Conservation (phyloP, 1,140 invertebrate genomes). For the Sinonovacula constricta region DNA sequence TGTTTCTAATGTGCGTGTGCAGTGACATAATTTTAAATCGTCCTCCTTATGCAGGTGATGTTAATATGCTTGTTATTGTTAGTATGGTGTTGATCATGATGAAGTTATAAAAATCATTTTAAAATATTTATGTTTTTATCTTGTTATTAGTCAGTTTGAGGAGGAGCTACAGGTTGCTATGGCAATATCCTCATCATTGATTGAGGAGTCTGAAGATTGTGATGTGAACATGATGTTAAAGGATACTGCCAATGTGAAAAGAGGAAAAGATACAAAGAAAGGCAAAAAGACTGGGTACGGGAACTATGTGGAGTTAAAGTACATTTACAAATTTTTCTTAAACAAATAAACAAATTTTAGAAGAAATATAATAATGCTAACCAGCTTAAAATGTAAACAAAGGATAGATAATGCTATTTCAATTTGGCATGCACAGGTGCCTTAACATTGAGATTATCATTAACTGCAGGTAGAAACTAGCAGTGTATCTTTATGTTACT, state of each 20-base stretch:
- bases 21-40: too few relatives aligned
- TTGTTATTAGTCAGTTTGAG: neutral
- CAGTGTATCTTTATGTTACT: neutral
- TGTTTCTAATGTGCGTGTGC: too few relatives aligned
- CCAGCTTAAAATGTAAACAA: too few relatives aligned
- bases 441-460: neutral
- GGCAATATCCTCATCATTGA: neutral
- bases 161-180: neutral
- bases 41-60: too few relatives aligned
- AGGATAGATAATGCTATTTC: neutral
- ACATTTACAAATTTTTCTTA: too few relatives aligned
- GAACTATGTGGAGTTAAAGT: too few relatives aligned
- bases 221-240: neutral
- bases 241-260: slow-evolving; percentile 1
- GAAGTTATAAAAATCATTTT: too few relatives aligned
- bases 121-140: too few relatives aligned
- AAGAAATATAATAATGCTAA: too few relatives aligned
- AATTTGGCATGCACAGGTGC: neutral
- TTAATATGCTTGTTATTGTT: too few relatives aligned
- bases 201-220: neutral
- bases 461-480: neutral
- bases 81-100: too few relatives aligned
- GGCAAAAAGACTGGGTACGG: neutral
- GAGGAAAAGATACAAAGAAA: neutral
- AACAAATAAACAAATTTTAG: too few relatives aligned